Conservation (phyloP, 2,797 vertebrate species). For the Amblyopsis hoosieri region DNA sequence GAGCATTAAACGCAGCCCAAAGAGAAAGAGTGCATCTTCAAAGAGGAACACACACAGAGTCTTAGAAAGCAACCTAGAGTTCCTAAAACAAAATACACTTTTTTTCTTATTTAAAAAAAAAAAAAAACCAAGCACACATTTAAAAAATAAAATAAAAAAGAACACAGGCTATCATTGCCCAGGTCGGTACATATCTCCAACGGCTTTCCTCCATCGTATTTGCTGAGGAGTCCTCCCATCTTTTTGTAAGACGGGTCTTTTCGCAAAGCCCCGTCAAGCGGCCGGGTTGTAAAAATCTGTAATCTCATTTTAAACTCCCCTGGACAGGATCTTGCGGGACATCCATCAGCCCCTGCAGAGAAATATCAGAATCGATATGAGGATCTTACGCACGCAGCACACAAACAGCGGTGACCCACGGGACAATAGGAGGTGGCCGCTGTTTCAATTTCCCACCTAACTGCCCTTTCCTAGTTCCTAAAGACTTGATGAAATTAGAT, state of each 20-base stretch:
- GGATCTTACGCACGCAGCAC: constrained; percentile 59
- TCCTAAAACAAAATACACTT: too few species aligned
- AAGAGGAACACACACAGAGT: constrained; percentile 4
- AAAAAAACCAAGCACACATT: neutral
- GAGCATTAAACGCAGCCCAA: constrained; percentile 35
- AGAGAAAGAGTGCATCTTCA: constrained; percentile 20
- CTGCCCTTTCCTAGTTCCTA: constrained; percentile 59
- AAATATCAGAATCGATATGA: constrained; percentile 69
- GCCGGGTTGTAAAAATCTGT: constrained; percentile 78
- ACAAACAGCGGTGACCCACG: constrained; percentile 34
- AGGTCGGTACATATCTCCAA: neutral
- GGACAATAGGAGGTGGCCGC: constrained; percentile 52
- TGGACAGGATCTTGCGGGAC: constrained; percentile 63
- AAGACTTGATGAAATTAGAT: constrained; percentile 65
- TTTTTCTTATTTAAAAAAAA: neutral
- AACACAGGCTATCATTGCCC: neutral
- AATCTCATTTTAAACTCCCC: constrained; percentile 76
- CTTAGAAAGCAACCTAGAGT: neutral
- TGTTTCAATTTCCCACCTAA: constrained; percentile 60
- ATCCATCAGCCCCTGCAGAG: constrained; percentile 66
- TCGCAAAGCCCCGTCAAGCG: constrained; percentile 56
- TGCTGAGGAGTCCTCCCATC: constrained; percentile 52
- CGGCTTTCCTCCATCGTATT: constrained; percentile 16
- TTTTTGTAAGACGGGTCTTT: constrained; percentile 51
- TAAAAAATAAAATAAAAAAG: neutral